Conservation (phyloP, 2,888 invertebrate species). For the Chloromyia formosa region DNA sequence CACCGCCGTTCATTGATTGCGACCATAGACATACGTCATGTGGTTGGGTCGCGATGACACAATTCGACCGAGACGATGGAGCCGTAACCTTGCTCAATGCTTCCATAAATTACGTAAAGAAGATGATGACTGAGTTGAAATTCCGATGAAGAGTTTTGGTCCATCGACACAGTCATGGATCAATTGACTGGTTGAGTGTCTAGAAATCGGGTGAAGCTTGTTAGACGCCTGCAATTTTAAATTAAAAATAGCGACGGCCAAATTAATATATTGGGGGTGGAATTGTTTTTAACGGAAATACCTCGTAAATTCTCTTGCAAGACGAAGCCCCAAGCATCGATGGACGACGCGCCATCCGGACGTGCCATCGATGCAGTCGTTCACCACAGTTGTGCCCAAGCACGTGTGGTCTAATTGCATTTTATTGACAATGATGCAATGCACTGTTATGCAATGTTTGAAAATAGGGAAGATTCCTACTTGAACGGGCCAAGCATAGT, state of each 20-base stretch:
- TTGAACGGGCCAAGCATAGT: too few species aligned
- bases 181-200: constrained; percentile 26
- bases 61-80: background rate
- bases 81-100: constrained; percentile 18
- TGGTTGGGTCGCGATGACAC: background rate
- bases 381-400: too few species aligned
- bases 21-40: background rate
- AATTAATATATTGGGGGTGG: constrained; percentile 4
- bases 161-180: constrained; percentile 29
- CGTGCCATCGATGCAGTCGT: too few species aligned
- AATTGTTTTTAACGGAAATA: constrained; percentile 31
- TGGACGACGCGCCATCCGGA: too few species aligned
- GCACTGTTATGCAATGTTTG: too few species aligned
- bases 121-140: constrained; percentile 24
- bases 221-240: constrained; percentile 11
- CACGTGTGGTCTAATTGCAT: too few species aligned
- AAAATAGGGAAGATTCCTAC: too few species aligned
- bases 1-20: too few species aligned
- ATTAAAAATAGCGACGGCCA: constrained; percentile 2
- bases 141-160: constrained; percentile 35
- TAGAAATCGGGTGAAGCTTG: constrained; percentile 8
- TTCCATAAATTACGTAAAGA: constrained; percentile 35
- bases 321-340: background rate
- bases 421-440: too few species aligned
- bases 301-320: constrained; percentile 6